Evolutionary conservation across 1,140 invertebrate genomes (phyloP), one percentile per base, ranked within the genome.

Genomic region (Phocides pigmalion): DNA sequence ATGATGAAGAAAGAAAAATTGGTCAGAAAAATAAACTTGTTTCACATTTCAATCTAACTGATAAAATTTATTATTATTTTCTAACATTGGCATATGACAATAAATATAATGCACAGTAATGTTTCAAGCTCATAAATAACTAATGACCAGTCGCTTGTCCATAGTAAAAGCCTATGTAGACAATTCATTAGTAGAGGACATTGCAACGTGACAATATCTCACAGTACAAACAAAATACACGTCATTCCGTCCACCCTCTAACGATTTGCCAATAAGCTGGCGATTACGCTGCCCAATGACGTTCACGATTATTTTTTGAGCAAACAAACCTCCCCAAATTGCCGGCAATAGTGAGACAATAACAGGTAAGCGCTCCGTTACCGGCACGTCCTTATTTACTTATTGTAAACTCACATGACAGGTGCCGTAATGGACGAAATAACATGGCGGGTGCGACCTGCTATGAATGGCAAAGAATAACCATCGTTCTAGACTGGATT

Each of bases 371-470:
- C 77, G 74, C 54, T 74, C 74, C 61, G 74, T 72, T 59, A 64
- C 56, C 42, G 66, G 63, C 78, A 72, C 72, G 76, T 82, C 79
- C 84, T 81, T 90, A 89, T 88, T 89, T 90, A 90, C 88, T 89
- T 87, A 89, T 87, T 88, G 86, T 89, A 88, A 88, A 89, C 86
- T 90, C 81, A 79, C 82, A 89, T 90, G 86, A 88, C 88, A 90
- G 88, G 81, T 86, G 81, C 82, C 86, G 79, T 90, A 90, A 90
- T 90, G 72, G 86, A 81, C 79, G 79, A 70, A 84, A 84, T 89
- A 80, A 90, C 86, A 81, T 83, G 84, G 79, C 86, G 81, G 82
- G 86, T 68, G 82, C 76, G 84, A 73, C 76, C 68, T 72, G 66
- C 66, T 61, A 71, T 37, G 19, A 19, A 16, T 15, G 35, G 12